Base-by-base conservation (phyloP, 2,113 vertebrate genomes). In the Phodopus roborovskii region DNA sequence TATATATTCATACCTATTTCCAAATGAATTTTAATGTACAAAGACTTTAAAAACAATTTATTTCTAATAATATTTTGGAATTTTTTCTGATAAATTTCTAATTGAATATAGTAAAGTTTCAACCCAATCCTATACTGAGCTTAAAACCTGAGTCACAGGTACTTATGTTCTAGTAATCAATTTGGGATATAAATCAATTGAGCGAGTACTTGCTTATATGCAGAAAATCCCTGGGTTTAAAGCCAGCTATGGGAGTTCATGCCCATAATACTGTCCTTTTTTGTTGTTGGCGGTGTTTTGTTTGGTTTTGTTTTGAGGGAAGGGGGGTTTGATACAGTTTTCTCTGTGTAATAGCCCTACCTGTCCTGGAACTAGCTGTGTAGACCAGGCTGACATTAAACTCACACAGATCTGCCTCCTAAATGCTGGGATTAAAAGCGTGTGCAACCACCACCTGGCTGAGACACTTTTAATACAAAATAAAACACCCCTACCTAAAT, bases 71-170 rank as follows among this genome's bases (percentile, higher is more conserved):
- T 74, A 81, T 93, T 93, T 93, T 90, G 5, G n/a, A 16, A 45
- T 71, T 70, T 91, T 68, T 81, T 68, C 66, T 87, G 15, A 90
- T 71, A 24, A 60, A n/a, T 73, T 92, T 74, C n/a, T 62, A 83
- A 71, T 19, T 71, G 33, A 70, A n/a, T 70, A 26, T 36, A 86
- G 7, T 68, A 53, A 79, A 77, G 33, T 88, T 79, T 91, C 6
- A 28, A 24, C 58, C 48, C 30, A 87, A 11, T 9, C 28, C 19
- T 73, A 16, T 84, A 82, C 33, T 42, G 56, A 71, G 24, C 22
- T 86, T 86, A 82, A 66, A 13, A 92, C n/a, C 81, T 22, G 4
- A 82, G 13, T 89, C 53, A 53, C 12, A 50, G 15, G 33, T n/a
- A 81, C 48, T 92, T 92, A 79, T 30, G 26, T 66, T 90, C 86